Conservation (phyloP, 2,113 vertebrate species). For the Chaetodon auriga region DNA sequence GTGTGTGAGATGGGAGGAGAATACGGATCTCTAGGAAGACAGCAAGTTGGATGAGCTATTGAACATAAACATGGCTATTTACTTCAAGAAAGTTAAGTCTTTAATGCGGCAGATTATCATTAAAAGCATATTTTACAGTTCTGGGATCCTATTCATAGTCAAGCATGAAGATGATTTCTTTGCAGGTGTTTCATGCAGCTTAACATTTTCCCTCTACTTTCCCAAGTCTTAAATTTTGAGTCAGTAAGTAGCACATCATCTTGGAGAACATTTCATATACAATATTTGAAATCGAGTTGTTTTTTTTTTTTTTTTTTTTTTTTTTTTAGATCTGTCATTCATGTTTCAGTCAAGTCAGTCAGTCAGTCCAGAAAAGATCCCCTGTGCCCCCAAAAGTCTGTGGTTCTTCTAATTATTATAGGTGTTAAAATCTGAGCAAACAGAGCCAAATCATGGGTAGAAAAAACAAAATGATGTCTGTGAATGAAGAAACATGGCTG, state of each 20-base stretch:
- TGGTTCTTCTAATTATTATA: conserved; percentile 50
- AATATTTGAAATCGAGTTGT: neutral
- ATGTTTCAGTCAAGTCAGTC: neutral
- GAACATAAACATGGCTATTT: conserved; percentile 2
- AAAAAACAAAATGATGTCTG: conserved; percentile 24
- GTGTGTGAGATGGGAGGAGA: neutral
- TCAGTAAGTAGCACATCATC: neutral
- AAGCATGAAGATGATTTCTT: neutral
- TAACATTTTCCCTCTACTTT: neutral
- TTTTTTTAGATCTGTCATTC: neutral
- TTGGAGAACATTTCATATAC: neutral
- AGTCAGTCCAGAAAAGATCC: neutral
- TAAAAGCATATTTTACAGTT: conserved; percentile 1
- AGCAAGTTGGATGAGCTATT: neutral
- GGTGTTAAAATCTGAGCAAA: conserved; percentile 38
- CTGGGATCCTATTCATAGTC: neutral
- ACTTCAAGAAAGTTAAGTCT: neutral
- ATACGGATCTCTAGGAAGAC: neutral
- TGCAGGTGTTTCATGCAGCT: conserved; percentile 9
- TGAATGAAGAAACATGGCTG: conserved; percentile 53
- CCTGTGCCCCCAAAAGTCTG: neutral
- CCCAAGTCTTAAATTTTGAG: neutral
- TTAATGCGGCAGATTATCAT: neutral
- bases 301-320: neutral
- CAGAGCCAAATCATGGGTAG: conserved; percentile 52